Percentiles rank a stretch among this genome's conserved stretches.
Evolutionary conservation across 2,113 vertebrate species (phyloP).

Genomic region (Hippocampus zosterae): DNA sequence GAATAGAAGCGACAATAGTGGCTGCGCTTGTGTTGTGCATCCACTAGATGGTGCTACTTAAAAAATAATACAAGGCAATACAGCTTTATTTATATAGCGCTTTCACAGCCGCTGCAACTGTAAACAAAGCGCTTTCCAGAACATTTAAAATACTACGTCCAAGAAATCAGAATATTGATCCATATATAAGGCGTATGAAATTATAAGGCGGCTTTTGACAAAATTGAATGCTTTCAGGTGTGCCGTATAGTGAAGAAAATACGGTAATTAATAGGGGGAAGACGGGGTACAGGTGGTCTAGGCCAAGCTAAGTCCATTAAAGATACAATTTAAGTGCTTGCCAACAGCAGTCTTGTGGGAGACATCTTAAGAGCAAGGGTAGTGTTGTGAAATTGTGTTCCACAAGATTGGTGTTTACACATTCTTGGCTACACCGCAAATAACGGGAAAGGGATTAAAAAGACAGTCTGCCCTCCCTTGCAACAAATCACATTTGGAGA

Average conservation of each 20-base stretch:
- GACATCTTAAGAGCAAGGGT: neutral
- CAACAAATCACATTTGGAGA: slow-evolving; percentile 1
- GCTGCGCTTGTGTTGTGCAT: no score
- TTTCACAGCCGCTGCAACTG: no score
- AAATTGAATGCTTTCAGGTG: neutral
- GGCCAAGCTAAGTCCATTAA: slow-evolving; percentile 28
- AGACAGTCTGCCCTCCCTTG: neutral
- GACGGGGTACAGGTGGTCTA: neutral
- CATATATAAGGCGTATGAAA: no score
- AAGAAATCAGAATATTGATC: no score
- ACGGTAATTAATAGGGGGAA: slow-evolving; percentile 3
- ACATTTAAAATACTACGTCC: no score
- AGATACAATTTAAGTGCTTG: slow-evolving; percentile 23
- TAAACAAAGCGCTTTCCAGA: no score
- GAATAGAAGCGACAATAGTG: no score
- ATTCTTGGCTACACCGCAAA: slow-evolving; percentile 12
- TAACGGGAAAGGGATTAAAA: neutral
- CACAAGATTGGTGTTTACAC: slow-evolving; percentile 13
- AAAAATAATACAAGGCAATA: no score
- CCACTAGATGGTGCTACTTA: no score
- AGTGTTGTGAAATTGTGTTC: slow-evolving; percentile 14
- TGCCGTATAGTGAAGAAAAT: no score
- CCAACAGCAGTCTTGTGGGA: slow-evolving; percentile 7
- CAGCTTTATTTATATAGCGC: no score
- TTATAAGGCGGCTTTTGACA: neutral